Conservation (phyloP, 2,113 vertebrate genomes). For the Chloropsis hardwickii region DNA sequence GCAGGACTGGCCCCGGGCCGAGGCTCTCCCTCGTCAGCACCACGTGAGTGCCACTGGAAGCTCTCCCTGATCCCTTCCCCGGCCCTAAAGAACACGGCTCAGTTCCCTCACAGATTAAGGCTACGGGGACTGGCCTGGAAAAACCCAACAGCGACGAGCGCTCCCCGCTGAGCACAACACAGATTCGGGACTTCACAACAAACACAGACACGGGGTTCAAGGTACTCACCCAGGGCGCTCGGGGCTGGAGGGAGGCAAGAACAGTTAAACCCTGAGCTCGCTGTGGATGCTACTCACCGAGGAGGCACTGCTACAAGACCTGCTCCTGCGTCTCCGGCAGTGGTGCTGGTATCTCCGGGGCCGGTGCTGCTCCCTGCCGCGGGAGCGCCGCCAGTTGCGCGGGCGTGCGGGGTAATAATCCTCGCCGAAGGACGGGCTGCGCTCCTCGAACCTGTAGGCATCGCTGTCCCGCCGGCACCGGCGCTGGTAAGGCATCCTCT, state of each 20-base stretch:
- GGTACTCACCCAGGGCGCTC: slow-evolving; percentile 75
- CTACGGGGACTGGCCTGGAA: neutral
- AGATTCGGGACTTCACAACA: neutral
- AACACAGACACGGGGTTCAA: neutral
- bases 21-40: rapidly evolving
- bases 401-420: slow-evolving; percentile 67
- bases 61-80: neutral
- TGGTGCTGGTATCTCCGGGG: slow-evolving; percentile 57
- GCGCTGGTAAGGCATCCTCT: slow-evolving; percentile 71
- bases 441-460: slow-evolving; percentile 64
- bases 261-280: slow-evolving; percentile 28
- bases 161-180: neutral
- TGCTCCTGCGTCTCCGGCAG: slow-evolving; percentile 75
- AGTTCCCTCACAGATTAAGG: neutral
- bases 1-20: neutral
- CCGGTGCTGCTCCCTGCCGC: slow-evolving; percentile 64
- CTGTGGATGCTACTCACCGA: slow-evolving; percentile 80
- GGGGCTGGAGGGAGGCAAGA: slow-evolving; percentile 54
- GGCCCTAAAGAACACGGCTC: neutral
- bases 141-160: neutral
- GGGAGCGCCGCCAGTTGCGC: slow-evolving; percentile 64
- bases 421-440: slow-evolving; percentile 68
- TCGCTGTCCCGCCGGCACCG: slow-evolving; percentile 67
- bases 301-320: slow-evolving; percentile 82
- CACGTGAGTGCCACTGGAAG: neutral